A percentile compares a stretch with the other conserved stretches of the same genome.
Conservation (phyloP, 2,113 vertebrate species). For the Corythornis cristatus region DNA sequence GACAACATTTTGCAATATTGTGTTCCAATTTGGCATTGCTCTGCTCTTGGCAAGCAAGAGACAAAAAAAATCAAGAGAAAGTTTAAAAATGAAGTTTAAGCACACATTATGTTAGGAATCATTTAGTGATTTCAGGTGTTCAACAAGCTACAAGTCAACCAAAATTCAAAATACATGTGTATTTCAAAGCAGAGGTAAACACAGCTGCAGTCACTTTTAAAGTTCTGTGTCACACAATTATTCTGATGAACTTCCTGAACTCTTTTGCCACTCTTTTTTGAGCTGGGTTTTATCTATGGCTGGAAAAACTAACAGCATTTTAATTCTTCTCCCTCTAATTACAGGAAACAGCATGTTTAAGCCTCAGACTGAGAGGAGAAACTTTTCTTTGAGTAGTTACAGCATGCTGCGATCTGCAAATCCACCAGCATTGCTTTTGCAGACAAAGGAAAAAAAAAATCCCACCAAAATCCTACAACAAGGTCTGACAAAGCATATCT, state of each 20-base stretch:
- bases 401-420: not conserved
- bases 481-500: conserved; percentile 22
- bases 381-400: not conserved
- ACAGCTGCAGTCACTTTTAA: conserved; percentile 40
- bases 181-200: conserved; percentile 40
- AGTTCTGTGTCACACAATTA: not conserved
- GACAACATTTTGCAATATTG: not conserved
- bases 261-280: not conserved
- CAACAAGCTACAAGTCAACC: conserved; percentile 5
- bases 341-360: not conserved
- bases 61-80: conserved; percentile 34
- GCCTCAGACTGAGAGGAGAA: not conserved
- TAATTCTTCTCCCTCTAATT: conserved; percentile 34
- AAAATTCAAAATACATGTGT: not conserved
- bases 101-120: conserved; percentile 1
- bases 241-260: not conserved
- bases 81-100: conserved; percentile 29
- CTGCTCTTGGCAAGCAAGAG: conserved; percentile 16
- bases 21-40: conserved; percentile 36
- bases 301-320: not conserved
- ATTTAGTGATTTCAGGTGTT: conserved; percentile 28
- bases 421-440: not conserved
- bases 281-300: conserved; percentile 4
- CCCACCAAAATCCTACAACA: not conserved
- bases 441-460: not conserved